phyloP scores from a whole-genome alignment of 2,797 vertebrate species.

The Bucorvus abyssinicus region DNA sequence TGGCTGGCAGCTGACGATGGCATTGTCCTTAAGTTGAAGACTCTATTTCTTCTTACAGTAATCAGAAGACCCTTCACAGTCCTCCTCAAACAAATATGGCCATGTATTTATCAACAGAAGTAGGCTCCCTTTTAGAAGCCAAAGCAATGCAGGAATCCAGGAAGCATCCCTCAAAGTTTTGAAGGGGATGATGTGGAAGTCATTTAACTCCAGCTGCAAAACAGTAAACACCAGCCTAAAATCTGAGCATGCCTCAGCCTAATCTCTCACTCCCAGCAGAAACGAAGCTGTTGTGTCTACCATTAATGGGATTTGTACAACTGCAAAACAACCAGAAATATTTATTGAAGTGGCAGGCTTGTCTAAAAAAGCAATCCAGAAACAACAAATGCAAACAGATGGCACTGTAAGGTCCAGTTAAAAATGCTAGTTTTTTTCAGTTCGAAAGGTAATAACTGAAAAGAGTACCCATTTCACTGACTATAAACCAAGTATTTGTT shows the following conservation, averaged over 20 bases:
- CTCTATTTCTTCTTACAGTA: not conserved
- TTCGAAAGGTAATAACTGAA: not conserved
- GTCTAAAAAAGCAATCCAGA: not conserved
- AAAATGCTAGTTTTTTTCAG: not conserved
- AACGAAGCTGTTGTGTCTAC: not conserved
- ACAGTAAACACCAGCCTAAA: not conserved
- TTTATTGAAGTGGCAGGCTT: not conserved
- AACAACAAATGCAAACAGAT: not conserved
- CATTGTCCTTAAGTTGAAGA: not conserved
- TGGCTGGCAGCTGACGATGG: not conserved
- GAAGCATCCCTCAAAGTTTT: not conserved
- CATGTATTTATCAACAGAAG: not conserved
- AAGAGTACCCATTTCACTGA: not conserved
- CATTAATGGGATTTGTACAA: not conserved
- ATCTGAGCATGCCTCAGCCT: not conserved
- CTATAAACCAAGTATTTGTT: not conserved
- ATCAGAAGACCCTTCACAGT: not conserved
- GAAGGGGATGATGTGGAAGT: not conserved
- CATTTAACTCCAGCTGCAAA: not conserved
- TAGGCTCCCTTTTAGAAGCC: not conserved
- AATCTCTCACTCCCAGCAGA: not conserved
- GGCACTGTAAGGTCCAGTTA: not conserved
- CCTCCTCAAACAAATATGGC: not conserved
- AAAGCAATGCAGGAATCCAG: not conserved
- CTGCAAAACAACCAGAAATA: not conserved